Evolutionary conservation across 2,888 invertebrate genomes (phyloP).

Genomic region (Diabrotica balteata): DNA sequence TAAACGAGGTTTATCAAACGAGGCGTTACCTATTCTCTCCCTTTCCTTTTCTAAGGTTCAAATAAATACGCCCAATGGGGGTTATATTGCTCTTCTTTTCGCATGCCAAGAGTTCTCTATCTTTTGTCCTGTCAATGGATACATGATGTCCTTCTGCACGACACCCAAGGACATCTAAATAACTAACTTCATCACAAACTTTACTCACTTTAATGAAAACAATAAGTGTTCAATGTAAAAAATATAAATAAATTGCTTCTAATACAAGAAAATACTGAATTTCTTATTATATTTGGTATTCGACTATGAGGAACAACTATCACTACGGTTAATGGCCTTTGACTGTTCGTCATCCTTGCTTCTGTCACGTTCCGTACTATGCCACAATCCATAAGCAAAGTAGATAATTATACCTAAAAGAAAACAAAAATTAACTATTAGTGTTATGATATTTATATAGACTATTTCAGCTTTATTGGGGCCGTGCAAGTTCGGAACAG

Average conservation of each 20-base stretch:
- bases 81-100: no score
- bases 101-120: no score
- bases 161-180: no score
- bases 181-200: not conserved
- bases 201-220: slow-evolving; percentile 12
- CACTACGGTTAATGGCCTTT: slow-evolving; percentile 15
- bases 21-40: no score
- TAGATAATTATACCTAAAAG: slow-evolving; percentile 75
- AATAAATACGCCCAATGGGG: no score
- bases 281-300: slow-evolving; percentile 8
- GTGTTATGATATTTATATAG: no score
- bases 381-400: slow-evolving; percentile 75
- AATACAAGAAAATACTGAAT: slow-evolving; percentile 25
- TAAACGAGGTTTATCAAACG: no score
- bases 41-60: no score
- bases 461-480: no score
- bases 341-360: slow-evolving; percentile 16
- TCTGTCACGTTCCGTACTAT: slow-evolving; percentile 65
- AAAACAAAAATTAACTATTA: not conserved
- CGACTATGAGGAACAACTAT: slow-evolving; percentile 6
- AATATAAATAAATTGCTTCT: slow-evolving; percentile 12
- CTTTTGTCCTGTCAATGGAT: no score
- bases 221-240: slow-evolving; percentile 15
- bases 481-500: no score
- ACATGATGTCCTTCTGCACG: no score